phyloP scores from a whole-genome alignment of 2,113 vertebrate genomes.

The Cottus gobio region DNA sequence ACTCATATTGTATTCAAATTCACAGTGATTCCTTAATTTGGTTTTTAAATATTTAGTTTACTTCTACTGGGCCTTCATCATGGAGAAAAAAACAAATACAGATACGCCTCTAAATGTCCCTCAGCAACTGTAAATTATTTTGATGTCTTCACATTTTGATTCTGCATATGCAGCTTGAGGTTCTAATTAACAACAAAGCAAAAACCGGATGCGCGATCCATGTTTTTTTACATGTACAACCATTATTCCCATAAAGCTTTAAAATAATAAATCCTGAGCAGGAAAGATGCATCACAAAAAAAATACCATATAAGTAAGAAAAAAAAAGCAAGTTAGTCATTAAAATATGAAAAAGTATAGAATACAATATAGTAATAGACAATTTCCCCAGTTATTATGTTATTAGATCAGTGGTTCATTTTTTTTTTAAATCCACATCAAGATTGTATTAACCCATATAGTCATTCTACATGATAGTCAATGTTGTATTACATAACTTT shows the following conservation, averaged over 20 bases:
- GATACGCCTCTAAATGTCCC: neutral
- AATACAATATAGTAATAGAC: neutral
- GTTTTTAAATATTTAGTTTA: neutral
- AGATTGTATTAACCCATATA: neutral
- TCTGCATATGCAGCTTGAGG: conserved; percentile 25
- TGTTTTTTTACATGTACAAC: conserved; percentile 15
- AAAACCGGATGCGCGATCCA: neutral
- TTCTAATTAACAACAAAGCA: neutral
- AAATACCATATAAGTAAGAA: too few species aligned
- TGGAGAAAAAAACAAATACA: neutral
- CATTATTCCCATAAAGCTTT: neutral
- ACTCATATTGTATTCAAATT: neutral
- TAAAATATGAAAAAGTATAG: too few species aligned
- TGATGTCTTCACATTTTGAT: neutral
- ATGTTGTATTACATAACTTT: neutral
- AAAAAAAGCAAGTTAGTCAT: too few species aligned
- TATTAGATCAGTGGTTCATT: neutral
- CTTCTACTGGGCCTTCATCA: neutral
- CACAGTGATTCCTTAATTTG: neutral
- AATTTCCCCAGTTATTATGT: neutral
- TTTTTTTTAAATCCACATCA: neutral
- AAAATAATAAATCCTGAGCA: neutral
- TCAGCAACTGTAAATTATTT: neutral
- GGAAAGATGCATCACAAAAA: neutral
- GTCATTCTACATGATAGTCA: neutral